phyloP scores from a whole-genome alignment of 2,888 invertebrate species.

The Thereva nobilitata region DNA sequence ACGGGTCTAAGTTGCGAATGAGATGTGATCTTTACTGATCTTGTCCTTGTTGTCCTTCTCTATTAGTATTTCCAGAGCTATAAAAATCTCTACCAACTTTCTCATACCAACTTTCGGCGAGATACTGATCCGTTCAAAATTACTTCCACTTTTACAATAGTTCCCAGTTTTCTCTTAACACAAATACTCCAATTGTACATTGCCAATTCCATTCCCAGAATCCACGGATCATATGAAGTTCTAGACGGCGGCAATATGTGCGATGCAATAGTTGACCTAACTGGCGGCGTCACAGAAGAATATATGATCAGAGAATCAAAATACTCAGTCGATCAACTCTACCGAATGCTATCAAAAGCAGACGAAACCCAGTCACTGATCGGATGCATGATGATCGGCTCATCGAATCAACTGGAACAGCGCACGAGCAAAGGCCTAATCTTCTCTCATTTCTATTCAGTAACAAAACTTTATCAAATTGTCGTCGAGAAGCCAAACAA shows the following conservation, averaged over 20 bases:
- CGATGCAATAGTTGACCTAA: slow-evolving; percentile 99
- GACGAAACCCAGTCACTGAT: slow-evolving; percentile 89
- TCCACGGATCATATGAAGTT: slow-evolving; percentile 97
- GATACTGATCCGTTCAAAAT: no score
- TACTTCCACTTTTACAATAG: no score
- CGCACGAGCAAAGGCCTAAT: slow-evolving; percentile 81
- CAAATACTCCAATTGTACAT: not conserved
- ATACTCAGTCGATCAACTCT: slow-evolving; percentile 77
- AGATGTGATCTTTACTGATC: no score
- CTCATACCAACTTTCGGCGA: no score
- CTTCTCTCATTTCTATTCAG: slow-evolving; percentile 90
- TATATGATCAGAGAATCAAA: slow-evolving; percentile 74
- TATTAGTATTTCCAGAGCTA: no score
- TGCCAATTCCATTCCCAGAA: slow-evolving; percentile 59
- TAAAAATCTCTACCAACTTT: no score
- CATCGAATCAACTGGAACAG: slow-evolving; percentile 79
- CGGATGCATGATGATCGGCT: slow-evolving; percentile 95
- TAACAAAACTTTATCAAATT: slow-evolving; percentile 81
- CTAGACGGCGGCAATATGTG: slow-evolving; percentile 97
- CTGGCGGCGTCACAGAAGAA: slow-evolving; percentile 92
- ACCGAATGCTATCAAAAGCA: slow-evolving; percentile 85
- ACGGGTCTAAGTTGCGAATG: no score
- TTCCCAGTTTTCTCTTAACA: no score
- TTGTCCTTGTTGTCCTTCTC: no score
- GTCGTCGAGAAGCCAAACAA: slow-evolving; percentile 79